These are phyloP conservation scores for Dryobates pubescens DNA, from an alignment of 2,797 vertebrate genomes.

Conservation along the genomic window DNA sequence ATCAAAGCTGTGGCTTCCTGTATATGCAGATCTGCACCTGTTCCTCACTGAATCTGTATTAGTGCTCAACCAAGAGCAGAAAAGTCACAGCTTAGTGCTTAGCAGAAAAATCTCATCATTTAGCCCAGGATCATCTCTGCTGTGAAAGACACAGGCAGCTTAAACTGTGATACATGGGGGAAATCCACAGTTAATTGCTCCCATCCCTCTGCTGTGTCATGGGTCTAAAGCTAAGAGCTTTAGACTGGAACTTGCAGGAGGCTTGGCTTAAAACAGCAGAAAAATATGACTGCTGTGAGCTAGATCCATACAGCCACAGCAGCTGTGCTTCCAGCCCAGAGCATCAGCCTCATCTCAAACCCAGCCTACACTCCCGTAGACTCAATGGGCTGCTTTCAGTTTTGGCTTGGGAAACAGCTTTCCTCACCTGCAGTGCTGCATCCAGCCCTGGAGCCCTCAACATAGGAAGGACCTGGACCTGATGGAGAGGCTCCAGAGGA, in stretches of 20 bases:
- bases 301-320: not conserved
- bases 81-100: not conserved
- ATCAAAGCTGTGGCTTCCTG: not conserved
- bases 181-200: not conserved
- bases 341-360: not conserved
- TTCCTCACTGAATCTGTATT: not conserved
- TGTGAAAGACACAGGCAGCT: not conserved
- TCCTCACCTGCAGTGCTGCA: not conserved
- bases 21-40: not conserved
- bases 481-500: too few relatives aligned
- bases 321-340: constrained; percentile 28
- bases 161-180: not conserved
- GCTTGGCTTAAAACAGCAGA: constrained; percentile 14
- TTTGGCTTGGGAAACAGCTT: constrained; percentile 18
- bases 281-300: constrained; percentile 14
- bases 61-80: not conserved
- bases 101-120: not conserved
- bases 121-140: not conserved
- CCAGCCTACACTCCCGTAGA: not conserved
- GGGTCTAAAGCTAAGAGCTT: not conserved
- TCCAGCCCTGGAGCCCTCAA: too few relatives aligned
- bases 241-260: not conserved
- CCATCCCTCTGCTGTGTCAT: not conserved
- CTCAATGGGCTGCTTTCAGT: not conserved
- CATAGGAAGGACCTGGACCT: too few relatives aligned